Percentiles rank a stretch among this genome's conserved stretches.
Evolutionary conservation across 2,113 vertebrate genomes (phyloP).

Genomic region (Corvus cornix): DNA sequence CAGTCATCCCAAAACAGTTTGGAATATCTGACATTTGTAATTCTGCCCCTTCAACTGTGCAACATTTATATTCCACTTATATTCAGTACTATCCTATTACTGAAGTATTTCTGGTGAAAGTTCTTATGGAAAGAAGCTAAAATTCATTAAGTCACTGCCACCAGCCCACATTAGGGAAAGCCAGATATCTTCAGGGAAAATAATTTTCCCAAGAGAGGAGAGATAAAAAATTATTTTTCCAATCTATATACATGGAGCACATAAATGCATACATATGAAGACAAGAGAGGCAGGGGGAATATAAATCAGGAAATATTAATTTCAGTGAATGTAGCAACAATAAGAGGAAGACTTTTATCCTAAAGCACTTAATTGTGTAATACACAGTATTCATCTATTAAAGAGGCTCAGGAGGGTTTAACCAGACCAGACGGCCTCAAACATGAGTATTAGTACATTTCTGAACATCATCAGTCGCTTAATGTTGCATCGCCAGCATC

Average conservation of each 20-base stretch:
- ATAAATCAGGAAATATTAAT: background rate
- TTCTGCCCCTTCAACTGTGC: background rate
- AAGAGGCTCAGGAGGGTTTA: conserved; percentile 24
- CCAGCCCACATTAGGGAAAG: background rate
- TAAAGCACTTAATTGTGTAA: background rate
- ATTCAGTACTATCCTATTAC: conserved; percentile 10
- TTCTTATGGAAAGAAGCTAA: conserved; percentile 14
- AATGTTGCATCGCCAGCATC: conserved; percentile 42
- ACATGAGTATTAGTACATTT: conserved; percentile 7
- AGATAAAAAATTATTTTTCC: conserved; percentile 20
- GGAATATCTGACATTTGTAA: conserved; percentile 24
- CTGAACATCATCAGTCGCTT: conserved; percentile 53
- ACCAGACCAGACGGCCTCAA: conserved; percentile 6
- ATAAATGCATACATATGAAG: background rate
- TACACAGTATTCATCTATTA: background rate
- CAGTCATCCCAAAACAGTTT: background rate
- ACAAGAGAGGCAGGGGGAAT: background rate
- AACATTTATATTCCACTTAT: conserved; percentile 51
- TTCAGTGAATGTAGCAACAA: background rate
- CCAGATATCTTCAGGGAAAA: background rate
- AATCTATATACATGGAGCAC: background rate
- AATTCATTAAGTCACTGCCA: conserved; percentile 35
- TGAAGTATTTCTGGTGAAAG: conserved; percentile 6
- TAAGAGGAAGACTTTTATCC: background rate
- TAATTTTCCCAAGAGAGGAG: background rate